Evolutionary conservation across 2,888 invertebrate species (phyloP).

Genomic region (Drosophila trichaetosa): DNA sequence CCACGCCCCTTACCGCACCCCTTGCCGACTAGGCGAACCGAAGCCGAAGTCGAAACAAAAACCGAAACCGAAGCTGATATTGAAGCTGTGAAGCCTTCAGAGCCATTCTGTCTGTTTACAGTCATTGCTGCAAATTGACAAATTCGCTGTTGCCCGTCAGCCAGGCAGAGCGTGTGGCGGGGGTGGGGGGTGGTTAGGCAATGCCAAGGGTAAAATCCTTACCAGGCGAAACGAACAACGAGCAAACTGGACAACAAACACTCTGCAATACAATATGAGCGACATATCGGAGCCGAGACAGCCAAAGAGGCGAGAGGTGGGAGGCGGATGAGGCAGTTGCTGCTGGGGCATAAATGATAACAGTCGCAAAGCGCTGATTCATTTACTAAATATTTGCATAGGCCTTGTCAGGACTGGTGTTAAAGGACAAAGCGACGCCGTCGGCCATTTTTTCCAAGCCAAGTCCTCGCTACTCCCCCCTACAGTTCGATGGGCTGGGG

Average conservation of each 20-base stretch:
- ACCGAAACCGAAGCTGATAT: conserved; percentile 2
- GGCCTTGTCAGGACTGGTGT: conserved; percentile 81
- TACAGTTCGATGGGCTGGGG: conserved; percentile 3
- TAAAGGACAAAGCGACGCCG: conserved; percentile 71
- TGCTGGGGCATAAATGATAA: conserved; percentile 76
- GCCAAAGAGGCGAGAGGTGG: conserved; percentile 13
- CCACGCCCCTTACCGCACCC: background rate
- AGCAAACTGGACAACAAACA: conserved; percentile 26
- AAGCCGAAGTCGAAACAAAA: conserved; percentile 2
- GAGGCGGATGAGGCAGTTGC: conserved; percentile 11
- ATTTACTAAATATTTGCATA: conserved; percentile 84
- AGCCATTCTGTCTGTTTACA: conserved; percentile 70
- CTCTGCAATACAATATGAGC: conserved; percentile 17
- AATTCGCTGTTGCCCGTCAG: conserved; percentile 76
- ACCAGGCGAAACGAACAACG: conserved; percentile 21
- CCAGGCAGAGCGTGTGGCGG: background rate
- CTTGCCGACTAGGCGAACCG: background rate
- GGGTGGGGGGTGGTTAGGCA: background rate
- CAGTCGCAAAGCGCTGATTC: conserved; percentile 82
- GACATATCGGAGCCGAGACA: conserved; percentile 12
- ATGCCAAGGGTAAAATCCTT: conserved; percentile 31
- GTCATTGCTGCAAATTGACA: conserved; percentile 80
- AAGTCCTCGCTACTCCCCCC: conserved; percentile 9
- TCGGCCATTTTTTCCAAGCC: conserved; percentile 50
- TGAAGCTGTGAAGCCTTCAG: conserved; percentile 32